Evolutionary conservation across 2,797 vertebrate species (phyloP), one percentile per base, ranked within the genome.

Genomic region (Siniperca undulata): DNA sequence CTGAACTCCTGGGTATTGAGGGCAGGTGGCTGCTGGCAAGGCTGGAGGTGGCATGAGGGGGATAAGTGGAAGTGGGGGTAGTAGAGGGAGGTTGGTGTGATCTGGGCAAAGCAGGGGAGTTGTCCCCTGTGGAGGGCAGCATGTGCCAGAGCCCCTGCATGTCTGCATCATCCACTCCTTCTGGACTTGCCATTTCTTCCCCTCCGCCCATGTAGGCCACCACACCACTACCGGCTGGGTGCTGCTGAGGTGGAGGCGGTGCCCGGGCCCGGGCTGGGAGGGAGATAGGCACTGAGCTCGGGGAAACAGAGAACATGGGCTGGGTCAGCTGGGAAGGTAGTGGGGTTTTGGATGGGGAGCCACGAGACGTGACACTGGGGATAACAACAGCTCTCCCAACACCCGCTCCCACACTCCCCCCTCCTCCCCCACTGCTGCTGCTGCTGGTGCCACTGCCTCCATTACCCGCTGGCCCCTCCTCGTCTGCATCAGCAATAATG

Each of bases 121-220:
- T 93, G 38, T 95, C 95, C n/a, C 96, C 97, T 0, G 95, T 95
- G 61, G 97, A 97, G 0, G 97, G 97, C 30, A 99, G 93, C 96
- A 98, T 97, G 92, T 98, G 98, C 98, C 98, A 99, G 81, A 99
- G 97, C 27, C 98, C 98, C 86, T 98, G 97, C 92, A 99, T 97
- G 79, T 95, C 97, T 14, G 97, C 97, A 82, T 99, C 97, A 5
- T 98, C 97, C 80, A 97, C 97, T 87, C 97, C 97, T 17, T 99
- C 99, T 0, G 99, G 98, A 92, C 97, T 99, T 53, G 99, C 99
- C 99, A 99, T 99, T 95, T 99, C 99, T 90, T 99, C 99, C 71
- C 99, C 98, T 62, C 98, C 99, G 44, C 99, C 99, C 95, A 99
- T 99, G 93, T 99, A 99, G 79, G 97, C 97, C 86, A 98, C 96